Conservation (phyloP, 1,140 invertebrate species). For the Trissolcus basalis region DNA sequence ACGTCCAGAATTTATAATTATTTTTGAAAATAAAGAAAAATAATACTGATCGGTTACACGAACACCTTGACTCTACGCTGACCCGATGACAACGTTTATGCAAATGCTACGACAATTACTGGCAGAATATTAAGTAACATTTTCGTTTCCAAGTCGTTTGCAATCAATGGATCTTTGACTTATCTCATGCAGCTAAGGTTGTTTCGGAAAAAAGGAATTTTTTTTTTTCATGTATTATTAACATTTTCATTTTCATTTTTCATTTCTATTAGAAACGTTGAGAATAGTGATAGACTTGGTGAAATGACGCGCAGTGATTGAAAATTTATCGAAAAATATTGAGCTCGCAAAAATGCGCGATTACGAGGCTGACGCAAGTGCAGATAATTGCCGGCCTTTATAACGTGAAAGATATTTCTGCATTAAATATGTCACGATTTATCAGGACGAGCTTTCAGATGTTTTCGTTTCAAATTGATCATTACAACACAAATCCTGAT, state of each 20-base stretch:
- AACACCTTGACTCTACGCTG: slow-evolving; percentile 45
- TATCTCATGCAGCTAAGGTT: not conserved
- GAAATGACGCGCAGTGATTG: slow-evolving; percentile 1
- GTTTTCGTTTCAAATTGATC: too few species aligned
- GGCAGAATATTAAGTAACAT: slow-evolving; percentile 34
- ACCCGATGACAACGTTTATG: slow-evolving; percentile 42
- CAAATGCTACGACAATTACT: slow-evolving; percentile 33
- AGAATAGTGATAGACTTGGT: too few species aligned
- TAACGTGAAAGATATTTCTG: slow-evolving; percentile 6
- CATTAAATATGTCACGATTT: slow-evolving; percentile 15
- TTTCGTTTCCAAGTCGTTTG: slow-evolving; percentile 5
- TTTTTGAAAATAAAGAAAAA: slow-evolving; percentile 14
- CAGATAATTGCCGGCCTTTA: slow-evolving; percentile 14
- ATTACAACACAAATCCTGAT: too few species aligned
- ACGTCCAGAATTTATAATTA: not conserved
- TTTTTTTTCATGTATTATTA: too few species aligned
- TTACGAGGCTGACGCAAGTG: slow-evolving; percentile 8
- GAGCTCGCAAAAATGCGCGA: slow-evolving; percentile 4
- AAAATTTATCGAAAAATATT: slow-evolving; percentile 3
- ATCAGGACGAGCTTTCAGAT: not conserved
- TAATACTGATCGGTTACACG: slow-evolving; percentile 2
- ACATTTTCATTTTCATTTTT: too few species aligned
- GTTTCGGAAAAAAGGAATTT: not conserved
- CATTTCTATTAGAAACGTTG: too few species aligned
- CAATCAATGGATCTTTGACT: slow-evolving; percentile 10